phyloP scores from a whole-genome alignment of 1,140 invertebrate genomes.

The Aphelinus atriplicis region DNA sequence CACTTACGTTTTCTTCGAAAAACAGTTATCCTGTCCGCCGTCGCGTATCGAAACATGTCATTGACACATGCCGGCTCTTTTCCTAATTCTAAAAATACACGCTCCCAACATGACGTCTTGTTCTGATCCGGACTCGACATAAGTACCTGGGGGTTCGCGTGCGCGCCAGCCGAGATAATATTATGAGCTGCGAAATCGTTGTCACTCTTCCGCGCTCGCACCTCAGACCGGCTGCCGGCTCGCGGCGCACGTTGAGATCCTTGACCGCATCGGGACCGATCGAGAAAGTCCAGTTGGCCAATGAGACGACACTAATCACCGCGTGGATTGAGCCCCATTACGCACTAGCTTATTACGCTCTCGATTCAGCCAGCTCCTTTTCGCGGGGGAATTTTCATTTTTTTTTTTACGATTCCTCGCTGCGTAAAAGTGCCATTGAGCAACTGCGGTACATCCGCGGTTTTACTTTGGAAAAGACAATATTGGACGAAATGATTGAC shows the following conservation, averaged over 20 bases:
- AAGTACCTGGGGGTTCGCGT: background rate
- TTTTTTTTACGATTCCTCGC: constrained; percentile 12
- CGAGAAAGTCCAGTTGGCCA: constrained; percentile 56
- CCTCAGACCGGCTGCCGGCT: background rate
- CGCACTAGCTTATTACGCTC: constrained; percentile 39
- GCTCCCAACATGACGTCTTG: too few relatives aligned
- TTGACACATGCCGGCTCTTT: too few relatives aligned
- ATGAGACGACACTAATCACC: constrained; percentile 45
- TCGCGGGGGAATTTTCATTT: background rate
- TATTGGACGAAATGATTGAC: too few relatives aligned
- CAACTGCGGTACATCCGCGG: too few relatives aligned
- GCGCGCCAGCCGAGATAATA: background rate
- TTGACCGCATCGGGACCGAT: constrained; percentile 52
- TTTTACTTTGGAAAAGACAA: too few relatives aligned
- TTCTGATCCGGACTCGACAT: too few relatives aligned
- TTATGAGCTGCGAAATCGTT: background rate
- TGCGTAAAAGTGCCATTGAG: background rate
- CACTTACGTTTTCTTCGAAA: too few relatives aligned
- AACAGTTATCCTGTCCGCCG: too few relatives aligned
- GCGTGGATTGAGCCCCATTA: constrained; percentile 38
- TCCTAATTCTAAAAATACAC: too few relatives aligned
- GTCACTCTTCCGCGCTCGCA: background rate
- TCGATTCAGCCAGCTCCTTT: too few relatives aligned
- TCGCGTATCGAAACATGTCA: too few relatives aligned
- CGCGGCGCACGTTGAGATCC: constrained; percentile 42